phyloP scores from a whole-genome alignment of 2,888 invertebrate species.

The Drosophila paracracens region DNA sequence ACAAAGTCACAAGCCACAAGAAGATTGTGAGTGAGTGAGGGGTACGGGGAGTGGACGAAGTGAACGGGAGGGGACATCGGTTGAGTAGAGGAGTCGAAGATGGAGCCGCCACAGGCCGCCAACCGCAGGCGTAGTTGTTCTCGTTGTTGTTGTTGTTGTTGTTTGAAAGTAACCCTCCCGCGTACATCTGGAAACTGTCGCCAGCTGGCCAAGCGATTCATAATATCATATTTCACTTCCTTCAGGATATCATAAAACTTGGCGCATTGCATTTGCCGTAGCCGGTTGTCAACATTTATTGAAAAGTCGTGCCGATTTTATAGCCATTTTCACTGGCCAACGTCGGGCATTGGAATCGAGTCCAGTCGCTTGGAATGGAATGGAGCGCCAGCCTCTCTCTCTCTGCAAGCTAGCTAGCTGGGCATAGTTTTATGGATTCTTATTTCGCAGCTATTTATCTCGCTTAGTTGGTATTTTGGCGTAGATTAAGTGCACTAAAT shows the following conservation, averaged over 20 bases:
- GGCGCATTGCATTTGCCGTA: slow-evolving; percentile 69
- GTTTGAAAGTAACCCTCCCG: slow-evolving; percentile 45
- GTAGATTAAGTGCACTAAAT: slow-evolving; percentile 84
- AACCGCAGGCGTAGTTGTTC: slow-evolving; percentile 43
- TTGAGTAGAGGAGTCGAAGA: slow-evolving; percentile 34
- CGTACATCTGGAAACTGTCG: slow-evolving; percentile 70
- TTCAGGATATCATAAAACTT: slow-evolving; percentile 85
- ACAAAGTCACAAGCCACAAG: slow-evolving; percentile 57
- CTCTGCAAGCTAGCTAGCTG: slow-evolving; percentile 9
- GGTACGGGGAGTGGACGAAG: background rate
- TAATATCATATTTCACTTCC: slow-evolving; percentile 85
- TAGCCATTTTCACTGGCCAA: slow-evolving; percentile 74
- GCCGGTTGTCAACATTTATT: slow-evolving; percentile 85
- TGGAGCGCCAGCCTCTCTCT: slow-evolving; percentile 43
- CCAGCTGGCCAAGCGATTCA: slow-evolving; percentile 77
- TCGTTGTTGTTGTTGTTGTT: slow-evolving; percentile 11
- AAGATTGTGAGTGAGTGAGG: slow-evolving; percentile 7
- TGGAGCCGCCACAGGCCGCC: slow-evolving; percentile 51
- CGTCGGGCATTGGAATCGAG: slow-evolving; percentile 11
- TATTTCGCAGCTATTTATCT: slow-evolving; percentile 84
- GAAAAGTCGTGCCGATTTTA: slow-evolving; percentile 85
- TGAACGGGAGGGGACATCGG: background rate
- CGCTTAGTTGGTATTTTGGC: slow-evolving; percentile 81
- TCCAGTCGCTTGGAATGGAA: slow-evolving; percentile 14
- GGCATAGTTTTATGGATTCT: slow-evolving; percentile 78